A percentile compares a stretch with the other conserved stretches of the same genome.
Conservation (phyloP, 2,113 vertebrate species). For the Labrus mixtus region DNA sequence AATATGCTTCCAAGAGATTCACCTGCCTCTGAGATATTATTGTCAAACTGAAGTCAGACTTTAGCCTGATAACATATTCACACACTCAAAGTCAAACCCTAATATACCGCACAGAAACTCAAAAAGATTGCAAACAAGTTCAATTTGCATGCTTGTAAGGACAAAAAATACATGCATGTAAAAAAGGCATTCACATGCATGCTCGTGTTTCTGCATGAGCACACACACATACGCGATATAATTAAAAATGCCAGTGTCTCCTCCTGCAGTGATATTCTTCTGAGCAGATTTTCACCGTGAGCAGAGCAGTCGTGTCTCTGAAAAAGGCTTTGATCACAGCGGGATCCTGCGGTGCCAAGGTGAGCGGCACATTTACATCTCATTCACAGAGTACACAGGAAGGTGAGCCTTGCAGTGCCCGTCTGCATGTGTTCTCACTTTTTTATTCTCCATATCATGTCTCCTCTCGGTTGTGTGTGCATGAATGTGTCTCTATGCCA, state of each 20-base stretch:
- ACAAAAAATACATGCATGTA: not conserved
- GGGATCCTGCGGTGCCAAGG: conserved; percentile 38
- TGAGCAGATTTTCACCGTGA: conserved; percentile 47
- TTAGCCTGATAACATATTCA: conserved; percentile 3
- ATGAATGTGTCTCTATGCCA: not conserved
- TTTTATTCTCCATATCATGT: not conserved
- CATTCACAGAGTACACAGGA: conserved; percentile 57
- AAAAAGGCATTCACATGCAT: not conserved
- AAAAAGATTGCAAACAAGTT: not conserved
- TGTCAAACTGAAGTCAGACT: conserved; percentile 33
- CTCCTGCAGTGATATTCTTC: conserved; percentile 47
- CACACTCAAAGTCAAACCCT: not conserved
- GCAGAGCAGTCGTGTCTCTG: conserved; percentile 46
- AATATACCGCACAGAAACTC: not conserved
- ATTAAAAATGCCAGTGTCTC: conserved; percentile 63
- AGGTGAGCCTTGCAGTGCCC: conserved; percentile 43
- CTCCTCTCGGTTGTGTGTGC: not conserved
- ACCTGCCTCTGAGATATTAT: conserved; percentile 62
- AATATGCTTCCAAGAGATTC: conserved; percentile 37
- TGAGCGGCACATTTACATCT: conserved; percentile 70
- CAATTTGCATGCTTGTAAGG: not conserved
- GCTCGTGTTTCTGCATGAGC: not conserved
- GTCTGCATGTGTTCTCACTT: not conserved
- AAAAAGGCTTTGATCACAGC: conserved; percentile 74
- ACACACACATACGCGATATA: conserved; percentile 18